phyloP scores from a whole-genome alignment of 2,888 invertebrate genomes.

The Cryptophagus acutangulus region DNA sequence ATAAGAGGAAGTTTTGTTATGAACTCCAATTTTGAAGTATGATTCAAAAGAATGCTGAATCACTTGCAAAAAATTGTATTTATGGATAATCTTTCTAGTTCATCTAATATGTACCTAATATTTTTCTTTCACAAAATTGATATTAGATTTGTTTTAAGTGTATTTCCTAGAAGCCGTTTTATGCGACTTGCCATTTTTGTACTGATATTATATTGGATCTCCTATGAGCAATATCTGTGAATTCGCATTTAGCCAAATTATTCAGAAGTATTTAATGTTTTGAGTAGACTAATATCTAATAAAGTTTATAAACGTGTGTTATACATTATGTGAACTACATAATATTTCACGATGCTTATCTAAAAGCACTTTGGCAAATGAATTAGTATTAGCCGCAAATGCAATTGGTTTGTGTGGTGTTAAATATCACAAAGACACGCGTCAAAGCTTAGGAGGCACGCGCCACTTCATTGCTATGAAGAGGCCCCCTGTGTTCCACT shows the following conservation, averaged over 20 bases:
- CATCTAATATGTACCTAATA: too few species aligned
- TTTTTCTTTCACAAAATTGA: too few species aligned
- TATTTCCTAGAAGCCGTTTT: too few species aligned
- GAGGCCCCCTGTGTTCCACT: neutral
- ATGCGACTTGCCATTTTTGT: too few species aligned
- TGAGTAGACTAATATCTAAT: neutral
- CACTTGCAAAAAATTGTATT: too few species aligned
- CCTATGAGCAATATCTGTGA: neutral
- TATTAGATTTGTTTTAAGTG: too few species aligned
- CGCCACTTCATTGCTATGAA: constrained; percentile 12
- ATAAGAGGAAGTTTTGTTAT: too few species aligned
- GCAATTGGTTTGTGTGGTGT: constrained; percentile 33
- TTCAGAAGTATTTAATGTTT: neutral
- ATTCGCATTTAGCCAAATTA: neutral
- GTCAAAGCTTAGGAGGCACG: constrained; percentile 29
- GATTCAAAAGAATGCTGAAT: too few species aligned
- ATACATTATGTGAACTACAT: neutral
- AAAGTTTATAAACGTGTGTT: too few species aligned
- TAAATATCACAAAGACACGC: constrained; percentile 40
- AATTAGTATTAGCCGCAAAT: neutral
- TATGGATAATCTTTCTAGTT: too few species aligned
- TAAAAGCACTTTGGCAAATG: constrained; percentile 1
- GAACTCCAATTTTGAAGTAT: too few species aligned
- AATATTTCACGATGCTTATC: constrained; percentile 1
- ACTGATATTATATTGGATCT: too few species aligned